Conservation (phyloP, 2,888 invertebrate species). For the Lasioglossum pauxillum region DNA sequence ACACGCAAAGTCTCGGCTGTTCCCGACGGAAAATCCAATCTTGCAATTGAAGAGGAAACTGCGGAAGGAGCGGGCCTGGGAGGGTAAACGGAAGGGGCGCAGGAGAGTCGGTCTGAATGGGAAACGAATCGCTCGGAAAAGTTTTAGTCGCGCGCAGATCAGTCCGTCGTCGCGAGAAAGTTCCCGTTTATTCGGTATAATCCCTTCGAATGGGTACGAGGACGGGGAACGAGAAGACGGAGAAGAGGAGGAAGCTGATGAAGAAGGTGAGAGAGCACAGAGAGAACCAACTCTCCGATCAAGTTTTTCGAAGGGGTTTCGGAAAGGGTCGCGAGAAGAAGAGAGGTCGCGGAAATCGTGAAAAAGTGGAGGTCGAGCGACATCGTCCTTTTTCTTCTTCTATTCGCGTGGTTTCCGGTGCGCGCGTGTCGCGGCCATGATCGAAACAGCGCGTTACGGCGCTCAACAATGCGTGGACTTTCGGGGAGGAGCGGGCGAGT, state of each 20-base stretch:
- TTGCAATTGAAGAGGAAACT: conserved; percentile 57
- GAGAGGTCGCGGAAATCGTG: neutral
- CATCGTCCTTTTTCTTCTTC: neutral
- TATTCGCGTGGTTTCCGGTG: neutral
- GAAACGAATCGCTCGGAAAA: conserved; percentile 73
- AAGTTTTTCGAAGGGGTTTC: conserved; percentile 43
- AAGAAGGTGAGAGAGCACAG: neutral
- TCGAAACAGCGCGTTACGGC: conserved; percentile 33
- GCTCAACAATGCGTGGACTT: conserved; percentile 59
- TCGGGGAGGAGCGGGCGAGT: conserved; percentile 28
- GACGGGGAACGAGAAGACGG: neutral
- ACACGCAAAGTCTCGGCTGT: conserved; percentile 23
- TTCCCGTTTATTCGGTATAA: conserved; percentile 67
- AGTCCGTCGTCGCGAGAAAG: conserved; percentile 57
- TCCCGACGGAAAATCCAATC: conserved; percentile 67
- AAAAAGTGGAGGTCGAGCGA: neutral
- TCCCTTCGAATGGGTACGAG: conserved; percentile 39
- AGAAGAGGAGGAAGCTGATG: neutral
- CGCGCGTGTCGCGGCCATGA: conserved; percentile 26
- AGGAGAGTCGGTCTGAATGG: conserved; percentile 56
- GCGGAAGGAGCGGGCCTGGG: conserved; percentile 24
- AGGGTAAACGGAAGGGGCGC: neutral
- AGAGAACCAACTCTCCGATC: conserved; percentile 20
- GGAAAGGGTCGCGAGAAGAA: neutral
- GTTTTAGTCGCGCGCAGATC: conserved; percentile 63